Base-by-base conservation (phyloP, 2,113 vertebrate genomes). In the Coturnix japonica region DNA sequence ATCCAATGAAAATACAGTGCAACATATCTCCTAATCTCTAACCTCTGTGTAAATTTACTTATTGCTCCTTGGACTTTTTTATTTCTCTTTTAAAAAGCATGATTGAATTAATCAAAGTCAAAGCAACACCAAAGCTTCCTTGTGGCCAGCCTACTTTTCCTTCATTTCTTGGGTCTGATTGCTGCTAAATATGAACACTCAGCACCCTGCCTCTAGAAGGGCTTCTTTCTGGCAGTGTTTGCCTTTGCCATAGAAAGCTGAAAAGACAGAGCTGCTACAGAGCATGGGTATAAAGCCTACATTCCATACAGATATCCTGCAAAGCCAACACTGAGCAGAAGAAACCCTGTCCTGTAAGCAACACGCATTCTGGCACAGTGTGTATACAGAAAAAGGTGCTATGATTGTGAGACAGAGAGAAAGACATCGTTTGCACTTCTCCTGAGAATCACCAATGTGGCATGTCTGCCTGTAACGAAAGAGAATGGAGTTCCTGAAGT, bases 21-120 rank as follows among this genome's bases (percentile, higher is more conserved):
- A 94, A 75, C 94, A 90, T 88, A 94, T 82, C 71, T 80, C 84
- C 94, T 91, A 95, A 93, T 95, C 73, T 77, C 85, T 91, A 88
- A 92, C 93, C 72, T 95, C 94, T 92, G 87, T 83, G 92, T 77
- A 92, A 92, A 93, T 95, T 7, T 80, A 91, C 79, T 82, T 67
- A 85, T 78, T 91, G 83, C 93, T 87, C 41, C 79, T 87, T 90
- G 35, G 16, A 94, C 85, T 51, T 70, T 77, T 56, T 73, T 82
- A 82, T 93, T 77, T 51, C 7, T 51, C 14, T 51, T 51, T 51
- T 25, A 13, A 35, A 43, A 67, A 90, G n/a, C 46, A 41, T 60
- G 82, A 87, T 87, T 89, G 72, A 90, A 91, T 96, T 94, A 85
- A 95, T 91, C 85, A 74, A 85, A 88, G 61, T 95, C 85, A 86